Conservation (phyloP, 92 coral and sea anemone species). For the Montipora capitata region DNA sequence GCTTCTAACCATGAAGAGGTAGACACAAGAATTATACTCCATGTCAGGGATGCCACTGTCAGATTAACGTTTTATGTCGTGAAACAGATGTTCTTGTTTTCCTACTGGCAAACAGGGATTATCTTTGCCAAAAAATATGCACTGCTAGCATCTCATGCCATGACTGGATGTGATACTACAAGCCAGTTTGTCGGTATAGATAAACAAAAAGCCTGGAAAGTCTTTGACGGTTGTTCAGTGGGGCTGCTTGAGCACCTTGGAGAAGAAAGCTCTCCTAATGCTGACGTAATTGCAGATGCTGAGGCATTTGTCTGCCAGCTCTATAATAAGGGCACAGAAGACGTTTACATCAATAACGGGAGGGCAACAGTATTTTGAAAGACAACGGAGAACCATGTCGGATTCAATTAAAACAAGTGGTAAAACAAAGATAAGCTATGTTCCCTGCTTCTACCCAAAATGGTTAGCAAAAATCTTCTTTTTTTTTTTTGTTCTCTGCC, state of each 20-base stretch:
- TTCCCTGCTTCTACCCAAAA: background rate
- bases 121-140: slow-evolving; percentile 62
- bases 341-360: slow-evolving; percentile 34
- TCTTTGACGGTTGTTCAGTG: slow-evolving; percentile 18
- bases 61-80: slow-evolving; percentile 71
- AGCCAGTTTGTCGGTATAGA: slow-evolving; percentile 14
- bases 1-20: slow-evolving; percentile 71
- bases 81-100: slow-evolving; percentile 43
- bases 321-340: slow-evolving; percentile 60
- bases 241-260: slow-evolving; percentile 44
- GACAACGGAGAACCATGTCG: slow-evolving; percentile 59
- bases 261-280: slow-evolving; percentile 15
- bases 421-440: slow-evolving; percentile 68
- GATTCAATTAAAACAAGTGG: slow-evolving; percentile 69
- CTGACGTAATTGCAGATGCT: background rate
- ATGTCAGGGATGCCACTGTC: slow-evolving; percentile 77
- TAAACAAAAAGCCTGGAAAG: slow-evolving; percentile 52
- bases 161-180: slow-evolving; percentile 30
- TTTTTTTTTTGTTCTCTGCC: background rate
- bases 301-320: no score
- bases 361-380: slow-evolving; percentile 73
- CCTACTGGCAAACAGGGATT: slow-evolving; percentile 57
- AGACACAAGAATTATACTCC: slow-evolving; percentile 75
- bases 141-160: slow-evolving; percentile 65
- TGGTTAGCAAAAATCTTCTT: slow-evolving; percentile 28